A percentile compares a stretch with the other conserved stretches of the same genome.
Conservation (phyloP, 1,140 invertebrate genomes). For the Platyscapa corneri region DNA sequence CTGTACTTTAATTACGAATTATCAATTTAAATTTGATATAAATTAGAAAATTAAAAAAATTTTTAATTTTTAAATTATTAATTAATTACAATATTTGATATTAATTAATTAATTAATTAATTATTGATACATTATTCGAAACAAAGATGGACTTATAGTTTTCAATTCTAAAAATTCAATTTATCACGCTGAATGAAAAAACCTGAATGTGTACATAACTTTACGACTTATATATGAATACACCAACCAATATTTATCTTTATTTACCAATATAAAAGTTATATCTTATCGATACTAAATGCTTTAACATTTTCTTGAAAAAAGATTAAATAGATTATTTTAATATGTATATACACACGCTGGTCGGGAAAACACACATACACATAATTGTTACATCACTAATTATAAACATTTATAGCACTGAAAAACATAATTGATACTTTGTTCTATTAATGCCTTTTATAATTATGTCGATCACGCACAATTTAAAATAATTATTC, state of each 20-base stretch:
- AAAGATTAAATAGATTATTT: no score
- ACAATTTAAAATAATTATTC: neutral
- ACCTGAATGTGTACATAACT: neutral
- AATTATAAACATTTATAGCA: no score
- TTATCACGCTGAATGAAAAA: neutral
- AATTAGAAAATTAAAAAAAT: neutral
- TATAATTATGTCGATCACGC: neutral
- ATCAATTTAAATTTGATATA: no score
- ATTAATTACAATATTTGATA: no score
- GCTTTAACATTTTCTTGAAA: no score
- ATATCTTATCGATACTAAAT: neutral
- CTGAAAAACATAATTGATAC: no score
- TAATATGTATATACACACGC: no score
- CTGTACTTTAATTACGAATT: no score
- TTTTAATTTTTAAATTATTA: neutral
- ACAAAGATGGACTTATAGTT: neutral
- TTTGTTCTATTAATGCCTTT: no score
- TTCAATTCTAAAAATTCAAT: neutral
- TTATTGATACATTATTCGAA: neutral
- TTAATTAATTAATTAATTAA: no score
- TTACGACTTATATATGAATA: neutral
- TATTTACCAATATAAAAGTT: neutral
- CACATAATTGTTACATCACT: no score
- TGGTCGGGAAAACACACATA: no score
- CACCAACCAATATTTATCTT: neutral